Percentiles rank a stretch among this genome's conserved stretches.
Conservation (phyloP, 2,113 vertebrate species). For the Ictalurus punctatus region DNA sequence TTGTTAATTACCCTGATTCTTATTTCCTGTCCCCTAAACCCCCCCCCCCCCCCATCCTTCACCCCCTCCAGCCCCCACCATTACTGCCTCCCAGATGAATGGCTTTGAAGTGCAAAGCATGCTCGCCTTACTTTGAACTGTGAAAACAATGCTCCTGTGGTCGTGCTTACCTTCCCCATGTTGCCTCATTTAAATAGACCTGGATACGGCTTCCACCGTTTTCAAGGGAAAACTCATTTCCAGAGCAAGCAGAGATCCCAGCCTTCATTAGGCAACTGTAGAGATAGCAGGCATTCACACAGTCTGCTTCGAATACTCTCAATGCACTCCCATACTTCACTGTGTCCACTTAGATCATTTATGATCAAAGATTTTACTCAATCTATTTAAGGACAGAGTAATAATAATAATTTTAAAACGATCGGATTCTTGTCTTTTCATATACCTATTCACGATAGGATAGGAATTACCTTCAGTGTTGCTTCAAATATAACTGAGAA, state of each 20-base stretch:
- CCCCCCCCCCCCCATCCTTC: conserved; percentile 33
- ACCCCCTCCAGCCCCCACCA: conserved; percentile 64
- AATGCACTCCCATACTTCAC: conserved; percentile 30
- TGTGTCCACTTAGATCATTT: neutral
- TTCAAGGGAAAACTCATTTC: conserved; percentile 79
- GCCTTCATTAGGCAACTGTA: conserved; percentile 76
- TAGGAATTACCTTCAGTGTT: neutral
- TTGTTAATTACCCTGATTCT: conserved; percentile 85
- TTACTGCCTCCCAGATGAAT: conserved; percentile 80
- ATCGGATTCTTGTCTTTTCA: neutral
- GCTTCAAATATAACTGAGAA: conserved; percentile 14
- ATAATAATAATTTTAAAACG: neutral
- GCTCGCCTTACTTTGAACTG: conserved; percentile 86
- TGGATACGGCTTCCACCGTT: conserved; percentile 73
- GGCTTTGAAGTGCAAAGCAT: conserved; percentile 87
- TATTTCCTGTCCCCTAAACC: conserved; percentile 79
- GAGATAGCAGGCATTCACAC: conserved; percentile 69
- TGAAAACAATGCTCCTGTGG: conserved; percentile 83
- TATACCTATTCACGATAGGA: neutral
- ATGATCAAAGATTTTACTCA: neutral
- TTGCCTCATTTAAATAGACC: conserved; percentile 85
- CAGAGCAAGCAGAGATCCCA: conserved; percentile 71
- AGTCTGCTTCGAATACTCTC: conserved; percentile 49
- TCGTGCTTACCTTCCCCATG: conserved; percentile 80
- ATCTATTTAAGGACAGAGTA: neutral